A percentile compares a stretch with the other conserved stretches of the same genome.
These are phyloP conservation scores for Phragmatobia fuliginosa DNA, from an alignment of 2,888 invertebrate species.

Conservation along the genomic window DNA sequence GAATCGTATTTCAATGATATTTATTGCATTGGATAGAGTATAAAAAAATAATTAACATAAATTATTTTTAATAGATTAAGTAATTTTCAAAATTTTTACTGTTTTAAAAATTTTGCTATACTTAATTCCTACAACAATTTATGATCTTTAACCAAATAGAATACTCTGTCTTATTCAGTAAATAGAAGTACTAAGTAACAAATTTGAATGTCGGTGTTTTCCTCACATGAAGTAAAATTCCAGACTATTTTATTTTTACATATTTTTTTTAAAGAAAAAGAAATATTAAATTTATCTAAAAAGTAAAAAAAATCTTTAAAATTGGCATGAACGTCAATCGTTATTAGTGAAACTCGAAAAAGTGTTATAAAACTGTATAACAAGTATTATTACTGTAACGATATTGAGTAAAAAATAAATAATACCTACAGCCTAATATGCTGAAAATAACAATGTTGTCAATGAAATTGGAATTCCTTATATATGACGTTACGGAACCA, in stretches of 20 bases:
- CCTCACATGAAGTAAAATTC: background rate
- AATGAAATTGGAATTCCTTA: constrained; percentile 50
- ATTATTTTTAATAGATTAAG: no score
- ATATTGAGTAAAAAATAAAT: constrained; percentile 9
- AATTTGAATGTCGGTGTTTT: no score
- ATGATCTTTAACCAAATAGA: no score
- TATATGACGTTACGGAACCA: constrained; percentile 50
- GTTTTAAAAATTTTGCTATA: no score
- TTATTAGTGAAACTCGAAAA: background rate
- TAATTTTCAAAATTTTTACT: no score
- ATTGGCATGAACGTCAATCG: background rate
- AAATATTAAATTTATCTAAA: background rate
- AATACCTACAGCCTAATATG: constrained; percentile 27
- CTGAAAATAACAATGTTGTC: constrained; percentile 42
- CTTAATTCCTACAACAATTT: no score
- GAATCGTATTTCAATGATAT: no score
- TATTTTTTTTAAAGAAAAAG: background rate
- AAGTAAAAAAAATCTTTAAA: no score
- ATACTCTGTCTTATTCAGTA: background rate
- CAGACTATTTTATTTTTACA: background rate
- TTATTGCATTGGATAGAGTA: no score
- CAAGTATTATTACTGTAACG: background rate
- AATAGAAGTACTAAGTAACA: background rate
- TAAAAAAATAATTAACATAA: no score
- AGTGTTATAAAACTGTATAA: background rate